Evolutionary conservation across 2,888 invertebrate genomes (phyloP).

Genomic region (Apamea epomidion): DNA sequence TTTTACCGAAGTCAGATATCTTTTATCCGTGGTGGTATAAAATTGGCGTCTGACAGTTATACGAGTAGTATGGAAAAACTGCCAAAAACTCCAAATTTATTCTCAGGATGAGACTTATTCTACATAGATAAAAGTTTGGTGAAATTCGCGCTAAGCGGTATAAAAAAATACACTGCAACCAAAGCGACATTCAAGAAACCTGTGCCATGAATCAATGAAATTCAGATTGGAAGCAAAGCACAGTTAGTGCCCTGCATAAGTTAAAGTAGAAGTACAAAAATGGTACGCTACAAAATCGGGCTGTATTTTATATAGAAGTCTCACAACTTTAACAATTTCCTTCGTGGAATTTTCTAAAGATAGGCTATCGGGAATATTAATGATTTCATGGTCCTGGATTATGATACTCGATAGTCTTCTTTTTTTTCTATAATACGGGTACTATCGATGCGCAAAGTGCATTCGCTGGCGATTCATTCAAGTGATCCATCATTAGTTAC

Average conservation of each 20-base stretch:
- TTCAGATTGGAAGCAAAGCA: not conserved
- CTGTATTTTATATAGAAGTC: not conserved
- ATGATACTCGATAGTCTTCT: conserved; percentile 31
- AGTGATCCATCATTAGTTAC: conserved; percentile 69
- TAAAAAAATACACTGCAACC: not conserved
- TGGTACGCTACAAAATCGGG: not conserved
- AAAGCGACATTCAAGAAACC: not conserved
- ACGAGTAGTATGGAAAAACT: no score
- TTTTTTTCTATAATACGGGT: conserved; percentile 49
- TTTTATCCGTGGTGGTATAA: no score
- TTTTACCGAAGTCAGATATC: no score
- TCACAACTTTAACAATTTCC: conserved; percentile 4
- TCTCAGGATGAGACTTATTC: no score
- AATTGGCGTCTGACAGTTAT: no score
- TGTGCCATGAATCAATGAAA: not conserved
- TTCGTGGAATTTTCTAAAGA: conserved; percentile 11
- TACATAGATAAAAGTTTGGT: no score
- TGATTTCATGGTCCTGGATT: conserved; percentile 47
- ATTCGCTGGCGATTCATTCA: conserved; percentile 61
- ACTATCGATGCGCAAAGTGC: conserved; percentile 63
- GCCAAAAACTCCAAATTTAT: no score
- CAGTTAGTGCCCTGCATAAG: not conserved
- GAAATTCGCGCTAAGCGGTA: no score
- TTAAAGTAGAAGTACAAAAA: not conserved
- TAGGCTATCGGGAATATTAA: conserved; percentile 45